Conservation (phyloP, 2,113 vertebrate genomes). For the Spea bombifrons region DNA sequence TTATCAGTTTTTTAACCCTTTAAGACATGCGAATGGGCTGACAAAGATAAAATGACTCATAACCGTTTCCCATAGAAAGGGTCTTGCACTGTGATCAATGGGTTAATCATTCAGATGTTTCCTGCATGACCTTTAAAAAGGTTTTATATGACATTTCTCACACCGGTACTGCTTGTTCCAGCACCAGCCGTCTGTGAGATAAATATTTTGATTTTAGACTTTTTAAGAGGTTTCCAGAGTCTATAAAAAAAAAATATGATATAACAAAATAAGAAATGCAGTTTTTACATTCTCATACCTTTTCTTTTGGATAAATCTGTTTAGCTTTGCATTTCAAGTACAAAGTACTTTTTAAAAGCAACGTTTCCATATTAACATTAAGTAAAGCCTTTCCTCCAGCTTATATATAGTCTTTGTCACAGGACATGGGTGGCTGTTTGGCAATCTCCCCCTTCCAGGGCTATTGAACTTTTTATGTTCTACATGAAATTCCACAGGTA, state of each 20-base stretch:
- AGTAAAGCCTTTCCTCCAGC: no score
- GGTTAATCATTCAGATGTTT: conserved; percentile 17
- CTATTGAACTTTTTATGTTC: no score
- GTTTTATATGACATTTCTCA: conserved; percentile 39
- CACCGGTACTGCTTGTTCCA: conserved; percentile 35
- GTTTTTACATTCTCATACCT: neutral
- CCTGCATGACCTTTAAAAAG: conserved; percentile 25
- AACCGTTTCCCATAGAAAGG: neutral
- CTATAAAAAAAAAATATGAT: neutral
- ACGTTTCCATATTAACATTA: no score
- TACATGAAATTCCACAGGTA: no score
- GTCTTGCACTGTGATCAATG: conserved; percentile 7
- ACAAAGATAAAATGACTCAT: neutral
- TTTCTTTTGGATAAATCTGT: neutral
- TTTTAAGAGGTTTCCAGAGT: conserved; percentile 7
- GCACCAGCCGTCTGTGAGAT: conserved; percentile 9
- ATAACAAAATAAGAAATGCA: neutral
- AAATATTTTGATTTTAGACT: conserved; percentile 18
- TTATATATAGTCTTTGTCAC: no score
- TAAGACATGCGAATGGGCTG: neutral
- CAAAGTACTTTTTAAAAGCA: no score
- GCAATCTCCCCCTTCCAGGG: no score
- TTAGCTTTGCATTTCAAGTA: no score
- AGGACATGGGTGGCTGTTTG: no score
- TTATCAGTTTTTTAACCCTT: no score